Evolutionary conservation across 2,888 invertebrate genomes (phyloP), one percentile per base, ranked within the genome.

Genomic region (Malthinus seriepunctatus): DNA sequence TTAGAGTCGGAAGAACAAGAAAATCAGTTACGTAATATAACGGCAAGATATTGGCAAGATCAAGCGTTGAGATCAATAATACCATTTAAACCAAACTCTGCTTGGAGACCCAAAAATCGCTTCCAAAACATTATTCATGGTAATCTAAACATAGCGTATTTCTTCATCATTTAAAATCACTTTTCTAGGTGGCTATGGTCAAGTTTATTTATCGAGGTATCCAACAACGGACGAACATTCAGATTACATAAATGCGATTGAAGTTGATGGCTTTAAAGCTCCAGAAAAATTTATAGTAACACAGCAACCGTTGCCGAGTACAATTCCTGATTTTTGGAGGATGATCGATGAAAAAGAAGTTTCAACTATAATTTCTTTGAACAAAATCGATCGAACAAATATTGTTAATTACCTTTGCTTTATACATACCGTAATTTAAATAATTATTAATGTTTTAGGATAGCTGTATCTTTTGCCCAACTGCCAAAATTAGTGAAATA

Each of bases 191-290:
- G 59, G 51, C 23, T 45, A 57, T 14, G 73, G 71, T 37, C 68
- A 75, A 52, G 65, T 80, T 9, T 76, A 70, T 55, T 66, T 81
- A 9, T 66, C 73, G 6, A 71, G 75, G 55, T 76, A 75, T 52
- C 76, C 79, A 2, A 32, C 57, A 1, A 57, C 69, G 2, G 78
- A 79, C 42, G 73, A 71, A 37, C 67, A 73, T 34, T 79, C 80
- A 10, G 76, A 78, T 51, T 81, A 80, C 63, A 78, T 81, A 14
- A 79, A 80, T 39, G 81, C 79, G 32, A 47, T 61, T 8, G 42
- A 52, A 59, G 76, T 78, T 2, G 74, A 75, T 51, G 72, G 75
- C 32, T 71, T 72, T 48, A 68, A 64, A 47, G 60, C 60, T 48
- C 73, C 71, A 23, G 70, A 73, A 61, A 74, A 74, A 51, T 77